These are phyloP conservation scores for Phortica okadai DNA, from an alignment of 2,888 invertebrate genomes.

Conservation along the genomic window DNA sequence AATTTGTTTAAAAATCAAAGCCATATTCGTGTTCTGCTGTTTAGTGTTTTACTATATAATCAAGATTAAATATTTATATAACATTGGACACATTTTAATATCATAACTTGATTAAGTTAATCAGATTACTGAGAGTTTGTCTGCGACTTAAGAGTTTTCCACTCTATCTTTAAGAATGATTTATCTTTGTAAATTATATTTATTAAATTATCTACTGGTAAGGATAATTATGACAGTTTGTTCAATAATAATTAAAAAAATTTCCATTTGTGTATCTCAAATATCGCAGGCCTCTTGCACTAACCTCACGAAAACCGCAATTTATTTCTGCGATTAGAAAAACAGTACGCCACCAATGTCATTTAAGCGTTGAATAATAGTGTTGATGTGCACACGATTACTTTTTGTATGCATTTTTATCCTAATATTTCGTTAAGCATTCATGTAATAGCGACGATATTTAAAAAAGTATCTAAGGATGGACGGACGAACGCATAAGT, in stretches of 20 bases:
- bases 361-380: neutral
- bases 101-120: too few relatives aligned
- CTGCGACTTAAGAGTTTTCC: too few relatives aligned
- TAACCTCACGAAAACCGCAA: neutral
- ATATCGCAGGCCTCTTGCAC: neutral
- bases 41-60: too few relatives aligned
- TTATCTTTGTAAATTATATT: too few relatives aligned
- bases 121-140: too few relatives aligned
- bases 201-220: too few relatives aligned
- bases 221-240: neutral
- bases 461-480: neutral
- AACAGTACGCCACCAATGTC: constrained; percentile 4
- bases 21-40: too few relatives aligned
- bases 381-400: neutral
- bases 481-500: neutral
- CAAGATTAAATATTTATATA: too few relatives aligned
- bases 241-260: neutral
- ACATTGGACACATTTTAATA: too few relatives aligned
- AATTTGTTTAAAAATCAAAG: too few relatives aligned
- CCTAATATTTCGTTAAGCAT: constrained; percentile 18
- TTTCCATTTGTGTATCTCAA: neutral
- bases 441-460: neutral
- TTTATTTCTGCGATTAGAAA: neutral
- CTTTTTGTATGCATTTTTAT: neutral
- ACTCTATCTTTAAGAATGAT: too few relatives aligned